Conservation (phyloP, 2,113 vertebrate genomes). For the cattle (Bos taurus) region ARS-UCD2.0 NC_037352.1:3960001-3960500, state of each 20-base stretch:
- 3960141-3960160: neutral
- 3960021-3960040: conserved; percentile 89
- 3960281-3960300: neutral
- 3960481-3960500: neutral
- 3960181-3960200: neutral
- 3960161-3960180: neutral
- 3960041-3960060: conserved; percentile 91
- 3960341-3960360: neutral
- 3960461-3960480: neutral
- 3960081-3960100: conserved; percentile 79
- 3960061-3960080: conserved; percentile 86
- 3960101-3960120: neutral
- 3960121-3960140: neutral
- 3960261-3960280: neutral
- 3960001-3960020: conserved; percentile 82
- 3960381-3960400: neutral
- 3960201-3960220: neutral
- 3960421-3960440: neutral
- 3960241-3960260: neutral
- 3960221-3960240: neutral
- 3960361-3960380: neutral
- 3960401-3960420: neutral
- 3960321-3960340: neutral
- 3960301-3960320: neutral
- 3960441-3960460: neutral